phyloP scores from a whole-genome alignment of 2,888 invertebrate genomes.

The Ormyrus thymus region DNA sequence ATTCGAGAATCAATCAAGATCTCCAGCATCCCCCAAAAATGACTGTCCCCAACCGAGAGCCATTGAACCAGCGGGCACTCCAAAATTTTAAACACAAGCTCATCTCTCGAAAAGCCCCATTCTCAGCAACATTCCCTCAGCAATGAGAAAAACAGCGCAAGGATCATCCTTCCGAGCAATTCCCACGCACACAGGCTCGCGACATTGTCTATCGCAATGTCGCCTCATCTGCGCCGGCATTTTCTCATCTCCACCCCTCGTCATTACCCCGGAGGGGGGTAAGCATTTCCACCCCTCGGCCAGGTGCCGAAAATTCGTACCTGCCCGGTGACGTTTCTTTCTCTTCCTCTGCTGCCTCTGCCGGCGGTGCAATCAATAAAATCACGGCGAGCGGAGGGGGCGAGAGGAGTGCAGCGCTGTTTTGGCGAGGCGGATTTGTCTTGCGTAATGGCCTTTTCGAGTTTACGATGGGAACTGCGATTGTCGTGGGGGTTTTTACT shows the following conservation, averaged over 20 bases:
- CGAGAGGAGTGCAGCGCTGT: background rate
- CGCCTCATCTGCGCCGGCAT: slow-evolving; percentile 28
- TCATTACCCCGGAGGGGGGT: background rate
- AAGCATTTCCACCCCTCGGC: slow-evolving; percentile 46
- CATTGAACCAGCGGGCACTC: background rate
- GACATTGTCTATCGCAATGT: slow-evolving; percentile 33
- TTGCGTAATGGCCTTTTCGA: slow-evolving; percentile 19
- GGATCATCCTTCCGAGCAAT: slow-evolving; percentile 49
- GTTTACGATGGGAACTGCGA: slow-evolving; percentile 43
- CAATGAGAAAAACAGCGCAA: slow-evolving; percentile 31
- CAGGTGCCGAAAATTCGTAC: slow-evolving; percentile 56
- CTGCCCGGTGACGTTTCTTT: slow-evolving; percentile 3
- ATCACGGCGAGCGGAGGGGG: slow-evolving; percentile 13
- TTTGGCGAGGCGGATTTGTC: background rate
- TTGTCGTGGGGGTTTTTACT: background rate
- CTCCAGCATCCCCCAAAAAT: too few species aligned
- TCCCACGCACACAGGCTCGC: slow-evolving; percentile 39
- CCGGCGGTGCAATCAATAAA: slow-evolving; percentile 28
- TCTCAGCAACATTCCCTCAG: background rate
- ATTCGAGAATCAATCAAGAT: too few species aligned
- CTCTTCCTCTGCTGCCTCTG: background rate
- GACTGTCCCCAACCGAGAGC: too few species aligned
- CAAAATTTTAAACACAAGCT: background rate
- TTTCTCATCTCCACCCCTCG: slow-evolving; percentile 53
- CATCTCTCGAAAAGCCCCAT: background rate